Evolutionary conservation across 92 coral and sea anemone genomes (phyloP).

Genomic region (Umimayanthus chanpuru): DNA sequence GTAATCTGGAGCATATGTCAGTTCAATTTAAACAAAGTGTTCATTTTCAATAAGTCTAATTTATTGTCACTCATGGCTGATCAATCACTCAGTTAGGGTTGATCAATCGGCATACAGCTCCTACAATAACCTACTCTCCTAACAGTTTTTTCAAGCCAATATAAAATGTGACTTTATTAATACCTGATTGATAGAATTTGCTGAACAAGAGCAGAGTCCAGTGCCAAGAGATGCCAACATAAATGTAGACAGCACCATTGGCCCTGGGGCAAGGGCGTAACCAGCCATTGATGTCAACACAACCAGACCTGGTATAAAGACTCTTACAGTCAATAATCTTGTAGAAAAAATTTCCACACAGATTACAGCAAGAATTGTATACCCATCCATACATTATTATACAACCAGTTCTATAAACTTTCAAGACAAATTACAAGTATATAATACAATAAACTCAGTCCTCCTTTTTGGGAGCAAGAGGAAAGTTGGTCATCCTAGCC

Average conservation of each 20-base stretch:
- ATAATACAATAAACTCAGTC: too few species aligned
- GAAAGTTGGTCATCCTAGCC: too few species aligned
- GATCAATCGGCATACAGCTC: too few species aligned
- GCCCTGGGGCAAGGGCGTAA: constrained; percentile 89
- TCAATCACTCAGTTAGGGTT: too few species aligned
- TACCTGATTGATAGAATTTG: constrained; percentile 96
- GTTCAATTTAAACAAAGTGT: too few species aligned
- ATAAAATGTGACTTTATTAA: not conserved
- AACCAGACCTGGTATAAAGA: constrained; percentile 71
- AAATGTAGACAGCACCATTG: constrained; percentile 75
- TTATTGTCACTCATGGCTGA: too few species aligned
- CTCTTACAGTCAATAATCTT: not conserved
- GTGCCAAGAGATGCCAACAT: constrained; percentile 91
- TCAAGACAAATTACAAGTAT: too few species aligned
- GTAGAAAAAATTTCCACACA: not conserved
- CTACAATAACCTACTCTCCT: too few species aligned
- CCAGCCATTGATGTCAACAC: constrained; percentile 98
- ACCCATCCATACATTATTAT: not conserved
- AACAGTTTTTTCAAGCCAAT: not conserved
- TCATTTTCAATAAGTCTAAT: too few species aligned
- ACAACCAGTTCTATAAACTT: too few species aligned
- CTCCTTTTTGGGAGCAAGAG: too few species aligned
- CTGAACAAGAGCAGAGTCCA: constrained; percentile 89
- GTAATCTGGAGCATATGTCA: too few species aligned
- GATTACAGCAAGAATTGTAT: not conserved